Evolutionary conservation across 1,140 invertebrate genomes (phyloP).

Genomic region (Leucophenga varia): DNA sequence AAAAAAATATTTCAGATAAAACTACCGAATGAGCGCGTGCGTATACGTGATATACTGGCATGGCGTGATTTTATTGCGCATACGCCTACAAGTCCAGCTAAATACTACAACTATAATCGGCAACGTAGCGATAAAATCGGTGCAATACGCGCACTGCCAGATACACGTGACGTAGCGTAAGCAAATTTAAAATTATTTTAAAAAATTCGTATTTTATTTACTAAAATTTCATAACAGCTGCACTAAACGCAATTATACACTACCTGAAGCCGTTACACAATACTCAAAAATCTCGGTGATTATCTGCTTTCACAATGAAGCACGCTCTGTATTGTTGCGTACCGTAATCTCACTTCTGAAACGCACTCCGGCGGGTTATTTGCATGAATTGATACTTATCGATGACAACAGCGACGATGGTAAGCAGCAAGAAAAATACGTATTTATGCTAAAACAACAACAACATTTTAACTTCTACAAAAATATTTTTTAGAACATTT

Average conservation of each 20-base stretch:
- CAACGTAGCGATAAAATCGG: slow-evolving; percentile 24
- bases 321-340: slow-evolving; percentile 75
- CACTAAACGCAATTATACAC: not conserved
- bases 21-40: not conserved
- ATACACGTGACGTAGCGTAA: slow-evolving; percentile 27
- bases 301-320: slow-evolving; percentile 84
- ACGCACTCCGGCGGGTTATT: slow-evolving; percentile 70
- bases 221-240: slow-evolving; percentile 16
- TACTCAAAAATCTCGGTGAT: slow-evolving; percentile 66
- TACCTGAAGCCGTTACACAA: slow-evolving; percentile 6
- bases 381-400: slow-evolving; percentile 91
- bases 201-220: not conserved
- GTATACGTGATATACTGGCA: not conserved
- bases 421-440: slow-evolving; percentile 22
- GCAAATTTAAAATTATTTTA: not conserved
- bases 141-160: slow-evolving; percentile 24
- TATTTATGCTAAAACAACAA: not conserved
- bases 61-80: slow-evolving; percentile 20
- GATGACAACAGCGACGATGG: slow-evolving; percentile 84
- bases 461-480: not conserved
- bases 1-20: not conserved
- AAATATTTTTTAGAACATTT: not conserved
- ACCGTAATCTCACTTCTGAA: slow-evolving; percentile 75
- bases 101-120: slow-evolving; percentile 29
- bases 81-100: slow-evolving; percentile 5